Evolutionary conservation across 2,888 invertebrate species (phyloP), one percentile per base, ranked within the genome.

Genomic region (Druceiella hillmani): DNA sequence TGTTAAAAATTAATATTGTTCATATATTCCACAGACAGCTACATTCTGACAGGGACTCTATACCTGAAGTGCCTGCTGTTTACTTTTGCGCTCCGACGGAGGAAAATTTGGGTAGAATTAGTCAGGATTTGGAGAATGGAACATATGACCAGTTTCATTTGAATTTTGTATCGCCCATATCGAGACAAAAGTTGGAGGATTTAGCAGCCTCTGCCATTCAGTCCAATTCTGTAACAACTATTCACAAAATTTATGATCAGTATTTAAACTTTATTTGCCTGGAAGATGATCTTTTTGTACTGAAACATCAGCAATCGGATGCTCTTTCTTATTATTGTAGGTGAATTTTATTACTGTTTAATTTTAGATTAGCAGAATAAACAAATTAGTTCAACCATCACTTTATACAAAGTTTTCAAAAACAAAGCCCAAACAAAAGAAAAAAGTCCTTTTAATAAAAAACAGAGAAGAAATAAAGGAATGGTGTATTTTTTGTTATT

Each of bases 1-100:
- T n/a, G n/a, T n/a, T n/a, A n/a, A n/a, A n/a, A n/a, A n/a, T n/a
- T n/a, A n/a, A n/a, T n/a, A n/a, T n/a, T n/a, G n/a, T n/a, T n/a
- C n/a, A n/a, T n/a, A n/a, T n/a, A n/a, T n/a, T n/a, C n/a, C 67
- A 6, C 62, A 90, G 90, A 20, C 86, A 88, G 61, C 66, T 92
- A 35, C 91, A 91, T 65, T 87, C 89, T 4, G 87, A 89, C 57
- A 76, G 90, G 41, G 90, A 90, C 59, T 77, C 84, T n/a, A 93
- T 99, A 54, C 95, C 97, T 4, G 99, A 99, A 71, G 98, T 98
- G 2, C 98, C 99, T 31, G 97, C 95, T 1, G 85, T 99, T 24
- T 99, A 99, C 62, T 98, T 99, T 64, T 94, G 98, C 62, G 79
- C 89, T 48, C 97, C 99, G 3, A 87, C 88, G 7, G 92, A 95